phyloP scores from a whole-genome alignment of 2,797 vertebrate genomes.

The Podarcis siculus region DNA sequence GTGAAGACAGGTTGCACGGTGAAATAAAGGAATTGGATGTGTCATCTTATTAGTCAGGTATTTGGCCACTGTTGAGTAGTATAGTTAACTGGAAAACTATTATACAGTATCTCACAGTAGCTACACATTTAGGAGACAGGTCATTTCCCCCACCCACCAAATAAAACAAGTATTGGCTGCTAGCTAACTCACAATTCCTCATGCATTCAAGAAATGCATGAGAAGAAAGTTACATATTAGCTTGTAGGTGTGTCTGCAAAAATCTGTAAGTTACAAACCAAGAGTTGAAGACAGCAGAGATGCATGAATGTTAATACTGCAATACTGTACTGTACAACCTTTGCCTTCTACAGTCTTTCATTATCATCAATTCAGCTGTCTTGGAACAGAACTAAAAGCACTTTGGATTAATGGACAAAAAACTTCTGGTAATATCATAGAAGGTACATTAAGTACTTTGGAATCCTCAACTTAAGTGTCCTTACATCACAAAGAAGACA shows the following conservation, averaged over 20 bases:
- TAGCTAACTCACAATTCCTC: neutral
- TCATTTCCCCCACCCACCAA: neutral
- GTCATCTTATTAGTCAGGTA: conserved; percentile 25
- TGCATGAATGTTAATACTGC: neutral
- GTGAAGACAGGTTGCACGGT: conserved; percentile 29
- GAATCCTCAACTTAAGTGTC: neutral
- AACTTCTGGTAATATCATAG: neutral
- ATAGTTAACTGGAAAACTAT: conserved; percentile 33
- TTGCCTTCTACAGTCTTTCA: neutral
- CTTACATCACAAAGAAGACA: neutral
- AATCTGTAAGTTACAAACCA: neutral
- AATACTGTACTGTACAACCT: neutral
- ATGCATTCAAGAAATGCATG: no score
- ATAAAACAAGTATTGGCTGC: neutral
- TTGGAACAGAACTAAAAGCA: neutral
- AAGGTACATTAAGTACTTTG: neutral
- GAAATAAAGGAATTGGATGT: neutral
- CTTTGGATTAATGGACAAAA: neutral
- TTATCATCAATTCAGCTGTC: neutral
- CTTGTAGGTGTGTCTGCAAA: neutral
- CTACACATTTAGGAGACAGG: neutral
- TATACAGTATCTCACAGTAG: neutral
- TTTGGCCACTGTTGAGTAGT: conserved; percentile 20
- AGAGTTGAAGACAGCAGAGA: neutral
- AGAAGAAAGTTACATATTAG: neutral